phyloP scores from a whole-genome alignment of 2,797 vertebrate species.

The Bryconaethiops microstoma region DNA sequence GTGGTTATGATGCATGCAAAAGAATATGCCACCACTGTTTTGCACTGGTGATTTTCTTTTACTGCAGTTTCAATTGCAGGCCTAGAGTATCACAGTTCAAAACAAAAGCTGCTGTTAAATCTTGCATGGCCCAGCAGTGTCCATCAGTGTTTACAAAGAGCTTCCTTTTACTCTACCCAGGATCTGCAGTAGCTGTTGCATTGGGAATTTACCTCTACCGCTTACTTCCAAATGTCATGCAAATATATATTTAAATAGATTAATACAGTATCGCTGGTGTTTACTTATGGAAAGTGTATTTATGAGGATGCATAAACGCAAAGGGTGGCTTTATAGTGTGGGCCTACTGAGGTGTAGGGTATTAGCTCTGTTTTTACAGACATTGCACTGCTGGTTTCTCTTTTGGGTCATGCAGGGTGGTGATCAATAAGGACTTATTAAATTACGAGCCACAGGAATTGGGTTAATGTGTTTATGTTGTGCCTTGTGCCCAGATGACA shows the following conservation, averaged over 20 bases:
- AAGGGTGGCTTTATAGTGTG: neutral
- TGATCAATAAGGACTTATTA: constrained; percentile 6
- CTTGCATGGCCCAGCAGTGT: neutral
- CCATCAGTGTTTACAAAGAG: neutral
- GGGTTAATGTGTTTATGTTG: constrained; percentile 4
- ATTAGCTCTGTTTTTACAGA: neutral
- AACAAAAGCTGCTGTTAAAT: neutral
- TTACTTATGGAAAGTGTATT: constrained; percentile 2
- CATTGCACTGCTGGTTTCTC: neutral
- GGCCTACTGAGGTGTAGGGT: neutral
- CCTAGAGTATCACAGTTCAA: neutral
- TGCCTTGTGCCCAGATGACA: constrained; percentile 12
- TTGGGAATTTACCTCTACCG: neutral
- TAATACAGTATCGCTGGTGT: neutral
- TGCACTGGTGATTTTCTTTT: neutral
- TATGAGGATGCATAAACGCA: neutral
- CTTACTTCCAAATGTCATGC: neutral
- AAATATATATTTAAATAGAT: neutral
- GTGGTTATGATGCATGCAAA: neutral
- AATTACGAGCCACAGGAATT: neutral
- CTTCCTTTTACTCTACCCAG: neutral
- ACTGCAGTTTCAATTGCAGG: neutral
- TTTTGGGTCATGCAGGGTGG: constrained; percentile 2
- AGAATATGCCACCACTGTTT: neutral
- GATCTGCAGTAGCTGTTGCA: neutral